Percentiles rank a stretch among this genome's conserved stretches.
Conservation (phyloP, 2,797 vertebrate genomes). For the Onychomys torridus region DNA sequence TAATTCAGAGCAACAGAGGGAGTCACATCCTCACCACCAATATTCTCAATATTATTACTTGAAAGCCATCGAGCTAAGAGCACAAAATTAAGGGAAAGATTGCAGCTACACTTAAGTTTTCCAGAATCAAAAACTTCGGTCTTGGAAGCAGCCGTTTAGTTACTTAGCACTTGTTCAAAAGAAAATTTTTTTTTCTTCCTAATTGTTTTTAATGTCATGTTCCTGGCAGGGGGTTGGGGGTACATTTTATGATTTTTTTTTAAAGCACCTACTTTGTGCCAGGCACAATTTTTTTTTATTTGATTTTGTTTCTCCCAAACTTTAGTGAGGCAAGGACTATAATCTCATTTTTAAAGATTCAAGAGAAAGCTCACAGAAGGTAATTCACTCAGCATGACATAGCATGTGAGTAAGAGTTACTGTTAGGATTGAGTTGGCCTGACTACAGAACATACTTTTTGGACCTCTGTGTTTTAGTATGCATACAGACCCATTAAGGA, state of each 20-base stretch:
- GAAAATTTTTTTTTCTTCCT: constrained; percentile 47
- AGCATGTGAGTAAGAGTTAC: not conserved
- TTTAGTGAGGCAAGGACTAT: not conserved
- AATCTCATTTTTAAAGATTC: constrained; percentile 38
- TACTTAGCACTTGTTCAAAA: constrained; percentile 47
- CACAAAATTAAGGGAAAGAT: constrained; percentile 59
- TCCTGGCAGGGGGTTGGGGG: rapidly evolving
- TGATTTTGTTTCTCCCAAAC: constrained; percentile 6
- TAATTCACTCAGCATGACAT: constrained; percentile 3
- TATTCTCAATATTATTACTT: constrained; percentile 44
- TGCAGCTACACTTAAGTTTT: constrained; percentile 24
- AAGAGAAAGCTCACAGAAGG: not conserved
- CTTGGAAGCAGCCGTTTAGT: constrained; percentile 5
- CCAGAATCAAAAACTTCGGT: constrained; percentile 54
- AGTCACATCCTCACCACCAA: constrained; percentile 8
- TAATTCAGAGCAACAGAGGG: not conserved
- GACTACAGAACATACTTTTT: not conserved
- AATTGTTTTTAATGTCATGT: constrained; percentile 19
- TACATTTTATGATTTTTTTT: not conserved
- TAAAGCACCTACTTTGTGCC: constrained; percentile 55
- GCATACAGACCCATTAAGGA: not conserved
- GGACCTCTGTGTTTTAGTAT: not conserved
- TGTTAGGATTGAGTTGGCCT: not conserved
- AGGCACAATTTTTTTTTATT: constrained; percentile 32
- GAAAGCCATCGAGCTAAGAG: constrained; percentile 64